Percentiles rank a stretch among this genome's conserved stretches.
Evolutionary conservation across 2,888 invertebrate genomes (phyloP).

Genomic region (Harpalus rufipes): DNA sequence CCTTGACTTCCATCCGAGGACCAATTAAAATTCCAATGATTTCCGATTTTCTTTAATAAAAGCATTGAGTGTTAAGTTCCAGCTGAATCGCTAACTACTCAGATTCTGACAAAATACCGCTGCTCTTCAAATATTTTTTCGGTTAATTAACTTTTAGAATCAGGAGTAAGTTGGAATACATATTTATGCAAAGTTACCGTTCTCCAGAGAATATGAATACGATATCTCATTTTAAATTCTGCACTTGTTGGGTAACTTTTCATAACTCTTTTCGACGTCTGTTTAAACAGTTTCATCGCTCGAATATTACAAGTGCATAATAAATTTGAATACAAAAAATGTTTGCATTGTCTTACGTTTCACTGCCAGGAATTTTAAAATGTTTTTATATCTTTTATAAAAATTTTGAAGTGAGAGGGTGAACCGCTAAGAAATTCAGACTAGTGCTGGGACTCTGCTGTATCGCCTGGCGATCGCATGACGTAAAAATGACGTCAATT

Average conservation of each 20-base stretch:
- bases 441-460: no score
- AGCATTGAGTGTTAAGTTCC: constrained; percentile 15
- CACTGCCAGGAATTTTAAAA: neutral
- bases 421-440: no score
- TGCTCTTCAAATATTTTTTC: constrained; percentile 27
- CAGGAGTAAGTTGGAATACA: neutral
- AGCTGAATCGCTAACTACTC: neutral
- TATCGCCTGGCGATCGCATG: no score
- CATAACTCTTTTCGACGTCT: constrained; percentile 7
- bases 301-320: constrained; percentile 20
- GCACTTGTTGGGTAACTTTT: neutral
- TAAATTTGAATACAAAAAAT: neutral
- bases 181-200: neutral
- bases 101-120: neutral
- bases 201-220: neutral
- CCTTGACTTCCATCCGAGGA: constrained; percentile 8
- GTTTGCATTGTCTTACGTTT: neutral
- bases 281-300: constrained; percentile 12
- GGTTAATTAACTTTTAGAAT: neutral
- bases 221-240: constrained; percentile 7
- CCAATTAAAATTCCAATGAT: constrained; percentile 45
- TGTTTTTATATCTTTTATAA: no score
- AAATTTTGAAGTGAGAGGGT: no score
- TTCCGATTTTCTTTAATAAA: constrained; percentile 44
- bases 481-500: no score